These are phyloP conservation scores for Triplophysa rosa DNA, from an alignment of 2,113 vertebrate genomes.

Conservation along the genomic window DNA sequence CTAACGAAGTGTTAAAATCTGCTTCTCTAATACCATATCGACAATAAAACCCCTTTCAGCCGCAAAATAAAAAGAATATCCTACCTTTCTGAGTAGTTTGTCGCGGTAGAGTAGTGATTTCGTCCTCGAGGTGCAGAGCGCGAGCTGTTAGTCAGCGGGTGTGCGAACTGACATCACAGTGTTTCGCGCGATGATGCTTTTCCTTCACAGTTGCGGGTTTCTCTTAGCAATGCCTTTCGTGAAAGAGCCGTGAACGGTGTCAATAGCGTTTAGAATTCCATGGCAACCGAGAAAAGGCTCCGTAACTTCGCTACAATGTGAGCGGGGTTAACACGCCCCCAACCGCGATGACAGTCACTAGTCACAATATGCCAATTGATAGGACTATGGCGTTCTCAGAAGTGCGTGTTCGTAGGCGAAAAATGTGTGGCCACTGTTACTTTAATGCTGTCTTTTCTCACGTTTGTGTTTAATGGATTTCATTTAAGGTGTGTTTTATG, in stretches of 20 bases:
- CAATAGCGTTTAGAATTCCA: slow-evolving; percentile 73
- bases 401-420: background rate
- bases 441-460: background rate
- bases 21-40: background rate
- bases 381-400: slow-evolving; percentile 38
- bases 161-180: slow-evolving; percentile 45
- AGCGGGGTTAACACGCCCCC: slow-evolving; percentile 68
- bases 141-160: slow-evolving; percentile 42
- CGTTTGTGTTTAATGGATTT: background rate
- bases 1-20: background rate
- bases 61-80: background rate
- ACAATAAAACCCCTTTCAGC: background rate
- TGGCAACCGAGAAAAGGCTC: slow-evolving; percentile 71
- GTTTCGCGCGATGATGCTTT: slow-evolving; percentile 55
- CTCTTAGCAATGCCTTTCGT: slow-evolving; percentile 68
- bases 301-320: slow-evolving; percentile 72
- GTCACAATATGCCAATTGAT: slow-evolving; percentile 49
- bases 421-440: too few relatives aligned
- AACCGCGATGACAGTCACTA: slow-evolving; percentile 64
- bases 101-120: background rate
- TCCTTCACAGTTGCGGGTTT: slow-evolving; percentile 31
- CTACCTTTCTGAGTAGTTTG: slow-evolving; percentile 45
- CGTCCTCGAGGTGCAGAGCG: slow-evolving; percentile 17
- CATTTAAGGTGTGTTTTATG: background rate
- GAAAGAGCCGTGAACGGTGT: slow-evolving; percentile 69